Conservation (phyloP, 2,113 vertebrate species). For the Pipa parva region DNA sequence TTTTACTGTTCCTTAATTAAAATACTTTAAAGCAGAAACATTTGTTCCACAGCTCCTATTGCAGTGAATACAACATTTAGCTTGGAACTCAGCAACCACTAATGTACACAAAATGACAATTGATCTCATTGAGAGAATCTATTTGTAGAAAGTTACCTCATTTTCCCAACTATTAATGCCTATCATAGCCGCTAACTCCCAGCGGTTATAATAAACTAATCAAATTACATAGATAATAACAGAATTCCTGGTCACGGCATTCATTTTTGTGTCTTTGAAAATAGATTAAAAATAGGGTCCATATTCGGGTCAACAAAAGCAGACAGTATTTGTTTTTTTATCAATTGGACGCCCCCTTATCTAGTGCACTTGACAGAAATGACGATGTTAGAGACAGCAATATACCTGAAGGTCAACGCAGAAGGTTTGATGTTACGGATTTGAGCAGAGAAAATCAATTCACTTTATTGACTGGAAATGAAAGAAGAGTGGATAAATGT, state of each 20-base stretch:
- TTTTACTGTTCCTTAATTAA: too few species aligned
- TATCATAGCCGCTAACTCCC: background rate
- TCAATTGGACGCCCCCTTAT: background rate
- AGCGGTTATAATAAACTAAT: background rate
- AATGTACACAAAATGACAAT: background rate
- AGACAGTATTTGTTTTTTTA: background rate
- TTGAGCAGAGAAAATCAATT: slow-evolving; percentile 41
- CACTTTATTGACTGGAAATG: slow-evolving; percentile 32
- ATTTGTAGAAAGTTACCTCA: background rate
- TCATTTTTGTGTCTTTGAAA: too few species aligned
- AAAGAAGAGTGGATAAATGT: slow-evolving; percentile 26
- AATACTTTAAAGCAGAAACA: too few species aligned
- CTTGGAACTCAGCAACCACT: background rate
- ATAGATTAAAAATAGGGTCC: background rate
- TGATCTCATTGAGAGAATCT: background rate
- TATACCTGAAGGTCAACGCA: slow-evolving; percentile 35
- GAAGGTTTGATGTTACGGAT: slow-evolving; percentile 31
- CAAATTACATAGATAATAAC: background rate
- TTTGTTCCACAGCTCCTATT: too few species aligned
- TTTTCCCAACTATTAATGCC: background rate
- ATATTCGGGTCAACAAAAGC: background rate
- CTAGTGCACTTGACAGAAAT: slow-evolving; percentile 2
- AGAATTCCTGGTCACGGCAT: background rate
- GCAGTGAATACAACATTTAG: too few species aligned
- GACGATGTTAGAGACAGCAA: slow-evolving; percentile 25